These are phyloP conservation scores for Bellardia pandia DNA, from an alignment of 2,888 invertebrate genomes.

Conservation along the genomic window DNA sequence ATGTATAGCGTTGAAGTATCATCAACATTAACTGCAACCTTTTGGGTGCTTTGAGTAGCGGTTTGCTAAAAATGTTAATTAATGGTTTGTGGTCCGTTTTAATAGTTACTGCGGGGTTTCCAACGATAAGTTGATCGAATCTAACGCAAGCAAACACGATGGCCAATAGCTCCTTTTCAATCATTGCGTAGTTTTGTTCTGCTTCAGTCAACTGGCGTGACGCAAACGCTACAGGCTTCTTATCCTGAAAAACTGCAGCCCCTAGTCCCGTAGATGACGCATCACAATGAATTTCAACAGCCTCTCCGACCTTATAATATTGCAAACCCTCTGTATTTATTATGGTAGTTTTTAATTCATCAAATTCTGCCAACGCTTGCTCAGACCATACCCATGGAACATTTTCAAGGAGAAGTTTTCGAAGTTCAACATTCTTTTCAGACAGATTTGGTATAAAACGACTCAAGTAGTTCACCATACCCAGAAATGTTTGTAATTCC, in stretches of 20 bases:
- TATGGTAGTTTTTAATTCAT: too few relatives aligned
- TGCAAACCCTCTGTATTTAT: conserved; percentile 4
- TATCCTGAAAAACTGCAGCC: neutral
- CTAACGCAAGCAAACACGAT: neutral
- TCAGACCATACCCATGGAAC: too few relatives aligned
- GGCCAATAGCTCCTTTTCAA: conserved; percentile 22
- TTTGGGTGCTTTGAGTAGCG: neutral
- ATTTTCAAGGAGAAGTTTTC: too few relatives aligned
- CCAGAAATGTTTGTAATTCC: too few relatives aligned
- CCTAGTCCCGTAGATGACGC: neutral
- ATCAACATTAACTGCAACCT: neutral
- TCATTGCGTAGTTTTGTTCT: conserved; percentile 18
- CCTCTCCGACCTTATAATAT: conserved; percentile 14
- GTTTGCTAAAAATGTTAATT: neutral
- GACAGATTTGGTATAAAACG: too few relatives aligned
- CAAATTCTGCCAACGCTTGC: too few relatives aligned
- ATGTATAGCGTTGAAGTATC: neutral
- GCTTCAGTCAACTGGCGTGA: neutral
- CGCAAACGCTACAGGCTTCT: conserved; percentile 2
- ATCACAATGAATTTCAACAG: conserved; percentile 24
- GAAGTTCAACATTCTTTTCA: too few relatives aligned
- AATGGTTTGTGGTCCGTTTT: conserved; percentile 1
- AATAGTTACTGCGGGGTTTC: conserved; percentile 1
- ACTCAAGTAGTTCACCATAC: too few relatives aligned
- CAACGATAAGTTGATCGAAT: conserved; percentile 18